phyloP scores from a whole-genome alignment of 2,113 vertebrate genomes.

The Eonycteris spelaea region DNA sequence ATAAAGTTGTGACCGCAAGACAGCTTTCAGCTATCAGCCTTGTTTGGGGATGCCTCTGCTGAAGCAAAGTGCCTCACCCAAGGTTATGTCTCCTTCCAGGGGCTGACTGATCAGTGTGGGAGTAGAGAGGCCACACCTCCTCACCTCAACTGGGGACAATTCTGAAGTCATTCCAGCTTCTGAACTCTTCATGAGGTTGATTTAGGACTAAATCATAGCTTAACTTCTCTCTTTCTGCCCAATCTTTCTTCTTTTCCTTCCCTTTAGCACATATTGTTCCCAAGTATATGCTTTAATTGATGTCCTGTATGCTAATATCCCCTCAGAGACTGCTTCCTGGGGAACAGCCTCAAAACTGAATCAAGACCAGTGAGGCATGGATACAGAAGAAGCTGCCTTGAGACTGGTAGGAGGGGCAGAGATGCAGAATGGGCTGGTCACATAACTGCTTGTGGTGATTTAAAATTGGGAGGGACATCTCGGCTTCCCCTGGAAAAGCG shows the following conservation, averaged over 20 bases:
- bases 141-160: background rate
- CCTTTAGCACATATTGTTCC: background rate
- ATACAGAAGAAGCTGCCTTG: no score
- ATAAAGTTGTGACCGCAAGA: background rate
- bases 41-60: background rate
- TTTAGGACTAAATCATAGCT: background rate
- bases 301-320: background rate
- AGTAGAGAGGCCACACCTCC: background rate
- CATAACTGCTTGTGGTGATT: no score
- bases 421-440: no score
- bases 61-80: background rate
- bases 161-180: background rate
- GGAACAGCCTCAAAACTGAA: background rate
- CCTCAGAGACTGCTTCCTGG: background rate
- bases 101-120: background rate
- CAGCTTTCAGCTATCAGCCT: background rate
- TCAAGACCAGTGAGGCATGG: background rate
- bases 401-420: no score
- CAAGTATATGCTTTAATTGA: background rate
- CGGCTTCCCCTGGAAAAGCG: no score
- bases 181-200: background rate
- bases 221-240: background rate
- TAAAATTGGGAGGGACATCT: no score
- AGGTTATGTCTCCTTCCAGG: background rate
- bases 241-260: background rate